Percentiles rank a stretch among this genome's conserved stretches.
These are phyloP conservation scores for Prosapia bicincta DNA, from an alignment of 2,888 invertebrate species.

Conservation along the genomic window DNA sequence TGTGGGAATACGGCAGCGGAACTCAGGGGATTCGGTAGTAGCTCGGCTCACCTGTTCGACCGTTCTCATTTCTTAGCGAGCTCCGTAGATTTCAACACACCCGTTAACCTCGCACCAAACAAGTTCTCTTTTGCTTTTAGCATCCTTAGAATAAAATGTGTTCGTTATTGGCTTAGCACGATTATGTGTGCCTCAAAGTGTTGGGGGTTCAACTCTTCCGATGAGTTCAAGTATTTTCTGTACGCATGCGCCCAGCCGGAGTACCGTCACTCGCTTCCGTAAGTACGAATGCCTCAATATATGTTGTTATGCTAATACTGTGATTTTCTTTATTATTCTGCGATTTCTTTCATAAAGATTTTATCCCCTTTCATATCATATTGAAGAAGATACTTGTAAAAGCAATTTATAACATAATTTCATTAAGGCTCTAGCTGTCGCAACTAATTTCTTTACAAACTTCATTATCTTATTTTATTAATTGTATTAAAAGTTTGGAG, in stretches of 20 bases:
- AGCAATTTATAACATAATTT: too few species aligned
- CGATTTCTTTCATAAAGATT: too few species aligned
- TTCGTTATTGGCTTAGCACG: background rate
- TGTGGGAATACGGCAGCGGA: background rate
- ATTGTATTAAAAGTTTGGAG: too few species aligned
- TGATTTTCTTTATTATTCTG: too few species aligned
- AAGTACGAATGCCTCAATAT: background rate
- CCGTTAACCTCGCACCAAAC: background rate
- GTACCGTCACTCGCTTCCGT: background rate
- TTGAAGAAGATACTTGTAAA: too few species aligned
- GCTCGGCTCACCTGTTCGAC: background rate
- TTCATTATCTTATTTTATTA: too few species aligned
- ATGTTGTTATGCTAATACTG: too few species aligned
- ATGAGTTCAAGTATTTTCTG: background rate
- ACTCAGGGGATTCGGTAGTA: background rate
- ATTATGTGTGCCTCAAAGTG: background rate
- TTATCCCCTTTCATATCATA: too few species aligned
- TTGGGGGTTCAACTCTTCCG: background rate
- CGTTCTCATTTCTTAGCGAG: background rate
- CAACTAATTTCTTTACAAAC: too few species aligned
- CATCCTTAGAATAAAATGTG: slow-evolving; percentile 2
- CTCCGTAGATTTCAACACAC: slow-evolving; percentile 2
- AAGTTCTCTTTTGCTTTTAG: slow-evolving; percentile 2
- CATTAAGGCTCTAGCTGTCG: too few species aligned
- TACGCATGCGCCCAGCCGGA: background rate